Evolutionary conservation across 2,888 invertebrate species (phyloP).

Genomic region (Omphaloscelis lunosa): DNA sequence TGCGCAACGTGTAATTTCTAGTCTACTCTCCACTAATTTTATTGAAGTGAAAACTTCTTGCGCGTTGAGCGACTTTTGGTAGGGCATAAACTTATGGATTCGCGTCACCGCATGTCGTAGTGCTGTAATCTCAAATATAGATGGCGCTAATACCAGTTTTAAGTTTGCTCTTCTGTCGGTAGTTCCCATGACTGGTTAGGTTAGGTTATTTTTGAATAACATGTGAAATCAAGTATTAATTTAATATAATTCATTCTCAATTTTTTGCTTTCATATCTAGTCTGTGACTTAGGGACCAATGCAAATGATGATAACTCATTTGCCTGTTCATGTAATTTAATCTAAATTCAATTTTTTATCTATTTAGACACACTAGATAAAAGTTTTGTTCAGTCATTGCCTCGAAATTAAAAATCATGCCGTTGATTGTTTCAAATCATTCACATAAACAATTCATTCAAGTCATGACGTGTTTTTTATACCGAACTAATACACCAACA

Average conservation of each 20-base stretch:
- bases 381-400: background rate
- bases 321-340: background rate
- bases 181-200: no score
- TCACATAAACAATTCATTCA: background rate
- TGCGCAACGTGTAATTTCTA: background rate
- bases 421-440: background rate
- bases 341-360: background rate
- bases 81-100: no score
- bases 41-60: no score
- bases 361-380: background rate
- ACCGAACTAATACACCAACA: background rate
- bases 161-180: no score
- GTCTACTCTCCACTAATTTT: background rate
- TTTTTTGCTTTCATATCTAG: background rate
- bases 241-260: background rate
- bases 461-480: background rate
- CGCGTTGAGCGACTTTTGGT: no score
- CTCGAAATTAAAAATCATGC: background rate
- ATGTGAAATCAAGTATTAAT: no score
- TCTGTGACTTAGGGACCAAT: background rate
- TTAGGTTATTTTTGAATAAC: no score
- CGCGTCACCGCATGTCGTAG: no score
- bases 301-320: background rate
- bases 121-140: no score
- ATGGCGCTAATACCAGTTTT: no score